Evolutionary conservation across 2,113 vertebrate genomes (phyloP).

Genomic region (Cottus gobio): DNA sequence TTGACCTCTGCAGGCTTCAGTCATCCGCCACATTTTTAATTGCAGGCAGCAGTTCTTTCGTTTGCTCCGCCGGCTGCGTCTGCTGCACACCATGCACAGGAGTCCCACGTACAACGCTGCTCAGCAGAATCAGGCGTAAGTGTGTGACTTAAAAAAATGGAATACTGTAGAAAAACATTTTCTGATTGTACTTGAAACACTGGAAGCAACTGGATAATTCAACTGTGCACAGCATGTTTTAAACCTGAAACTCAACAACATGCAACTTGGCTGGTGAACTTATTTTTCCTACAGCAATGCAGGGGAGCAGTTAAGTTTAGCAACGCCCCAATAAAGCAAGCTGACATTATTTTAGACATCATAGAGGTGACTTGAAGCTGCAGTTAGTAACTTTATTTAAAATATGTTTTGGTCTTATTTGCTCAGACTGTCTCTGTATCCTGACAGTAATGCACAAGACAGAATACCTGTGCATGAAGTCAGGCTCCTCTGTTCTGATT

Average conservation of each 20-base stretch:
- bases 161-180: not conserved
- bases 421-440: not conserved
- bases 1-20: conserved; percentile 8
- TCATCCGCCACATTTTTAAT: not conserved
- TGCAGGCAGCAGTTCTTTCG: not conserved
- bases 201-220: not conserved
- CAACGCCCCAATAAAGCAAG: not conserved
- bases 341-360: conserved; percentile 13
- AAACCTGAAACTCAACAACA: conserved; percentile 9
- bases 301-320: conserved; percentile 5
- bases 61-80: not conserved
- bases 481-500: not conserved
- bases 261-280: not conserved
- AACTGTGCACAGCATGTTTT: not conserved
- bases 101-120: conserved; percentile 7
- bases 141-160: not conserved
- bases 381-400: not conserved
- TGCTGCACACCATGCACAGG: conserved; percentile 42
- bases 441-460: not conserved
- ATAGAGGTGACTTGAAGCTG: not conserved
- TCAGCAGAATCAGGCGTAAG: conserved; percentile 44
- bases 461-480: not conserved
- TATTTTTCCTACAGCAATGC: not conserved
- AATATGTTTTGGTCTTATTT: not conserved
- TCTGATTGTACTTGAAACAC: not conserved